These are phyloP conservation scores for Merops nubicus DNA, from an alignment of 2,113 vertebrate genomes.

Conservation along the genomic window DNA sequence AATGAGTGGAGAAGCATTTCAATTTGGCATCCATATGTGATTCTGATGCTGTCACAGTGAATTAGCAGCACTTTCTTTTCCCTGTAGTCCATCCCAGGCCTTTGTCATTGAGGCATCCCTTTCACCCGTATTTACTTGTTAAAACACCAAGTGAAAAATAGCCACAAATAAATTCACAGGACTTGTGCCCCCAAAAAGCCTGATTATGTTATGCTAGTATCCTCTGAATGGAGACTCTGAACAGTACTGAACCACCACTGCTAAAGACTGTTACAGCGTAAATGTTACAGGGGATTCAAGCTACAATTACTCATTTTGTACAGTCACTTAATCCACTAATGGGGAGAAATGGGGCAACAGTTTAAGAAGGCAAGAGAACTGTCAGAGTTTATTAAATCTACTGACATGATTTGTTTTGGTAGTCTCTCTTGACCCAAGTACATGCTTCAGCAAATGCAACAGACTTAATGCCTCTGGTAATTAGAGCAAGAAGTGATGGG, in stretches of 20 bases:
- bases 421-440: slow-evolving; percentile 44
- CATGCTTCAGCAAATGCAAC: slow-evolving; percentile 34
- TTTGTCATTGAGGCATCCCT: slow-evolving; percentile 43
- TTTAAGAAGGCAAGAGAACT: slow-evolving; percentile 61
- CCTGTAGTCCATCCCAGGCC: background rate
- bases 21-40: slow-evolving; percentile 29
- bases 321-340: slow-evolving; percentile 60
- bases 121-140: background rate
- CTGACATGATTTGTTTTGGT: slow-evolving; percentile 33
- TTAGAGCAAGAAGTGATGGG: slow-evolving; percentile 48
- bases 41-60: slow-evolving; percentile 61
- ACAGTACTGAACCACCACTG: background rate
- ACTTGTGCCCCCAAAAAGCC: background rate
- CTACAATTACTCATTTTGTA: slow-evolving; percentile 45
- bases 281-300: background rate
- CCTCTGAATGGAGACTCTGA: background rate
- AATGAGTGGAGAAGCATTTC: slow-evolving; percentile 51
- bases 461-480: slow-evolving; percentile 51
- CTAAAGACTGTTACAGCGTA: background rate
- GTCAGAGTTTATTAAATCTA: slow-evolving; percentile 48
- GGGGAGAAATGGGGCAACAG: slow-evolving; percentile 40
- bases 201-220: background rate
- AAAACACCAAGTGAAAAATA: background rate
- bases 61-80: slow-evolving; percentile 48
- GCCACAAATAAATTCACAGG: background rate